Evolutionary conservation across 1,140 invertebrate genomes (phyloP).

Genomic region (Batillaria attramentaria): DNA sequence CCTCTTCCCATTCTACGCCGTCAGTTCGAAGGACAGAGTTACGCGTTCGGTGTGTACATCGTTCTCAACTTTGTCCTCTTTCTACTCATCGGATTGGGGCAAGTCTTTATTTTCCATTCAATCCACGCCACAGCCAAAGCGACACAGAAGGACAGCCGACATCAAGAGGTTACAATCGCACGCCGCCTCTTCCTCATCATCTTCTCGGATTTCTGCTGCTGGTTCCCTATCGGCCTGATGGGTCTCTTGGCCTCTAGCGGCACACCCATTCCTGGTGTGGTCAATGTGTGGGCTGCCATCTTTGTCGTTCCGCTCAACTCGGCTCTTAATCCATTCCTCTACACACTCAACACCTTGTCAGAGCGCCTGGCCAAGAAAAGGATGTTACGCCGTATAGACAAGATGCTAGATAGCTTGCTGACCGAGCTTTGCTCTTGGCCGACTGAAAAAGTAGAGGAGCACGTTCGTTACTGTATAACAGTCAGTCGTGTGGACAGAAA

Average conservation of each 20-base stretch:
- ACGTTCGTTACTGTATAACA: neutral
- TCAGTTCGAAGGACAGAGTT: constrained; percentile 35
- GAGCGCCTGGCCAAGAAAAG: too few species aligned
- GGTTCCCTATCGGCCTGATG: constrained; percentile 36
- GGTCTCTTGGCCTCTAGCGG: constrained; percentile 39
- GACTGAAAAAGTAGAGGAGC: neutral
- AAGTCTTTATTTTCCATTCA: constrained; percentile 39
- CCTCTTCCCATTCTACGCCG: constrained; percentile 43
- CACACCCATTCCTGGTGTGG: constrained; percentile 37
- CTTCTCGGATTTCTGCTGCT: constrained; percentile 42
- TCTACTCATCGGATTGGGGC: constrained; percentile 40
- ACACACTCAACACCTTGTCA: too few species aligned
- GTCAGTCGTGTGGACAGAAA: too few species aligned
- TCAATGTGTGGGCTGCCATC: constrained; percentile 47
- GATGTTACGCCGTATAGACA: neutral
- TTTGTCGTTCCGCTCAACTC: constrained; percentile 52
- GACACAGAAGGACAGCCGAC: neutral
- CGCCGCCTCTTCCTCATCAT: constrained; percentile 36
- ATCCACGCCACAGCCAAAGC: constrained; percentile 15
- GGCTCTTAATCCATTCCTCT: constrained; percentile 52
- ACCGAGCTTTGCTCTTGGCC: neutral
- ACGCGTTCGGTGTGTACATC: constrained; percentile 43
- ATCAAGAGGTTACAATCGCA: constrained; percentile 38
- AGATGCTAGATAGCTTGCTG: neutral
- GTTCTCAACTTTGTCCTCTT: constrained; percentile 46